Conservation (phyloP, 2,797 vertebrate genomes). For the Ibycter americanus region DNA sequence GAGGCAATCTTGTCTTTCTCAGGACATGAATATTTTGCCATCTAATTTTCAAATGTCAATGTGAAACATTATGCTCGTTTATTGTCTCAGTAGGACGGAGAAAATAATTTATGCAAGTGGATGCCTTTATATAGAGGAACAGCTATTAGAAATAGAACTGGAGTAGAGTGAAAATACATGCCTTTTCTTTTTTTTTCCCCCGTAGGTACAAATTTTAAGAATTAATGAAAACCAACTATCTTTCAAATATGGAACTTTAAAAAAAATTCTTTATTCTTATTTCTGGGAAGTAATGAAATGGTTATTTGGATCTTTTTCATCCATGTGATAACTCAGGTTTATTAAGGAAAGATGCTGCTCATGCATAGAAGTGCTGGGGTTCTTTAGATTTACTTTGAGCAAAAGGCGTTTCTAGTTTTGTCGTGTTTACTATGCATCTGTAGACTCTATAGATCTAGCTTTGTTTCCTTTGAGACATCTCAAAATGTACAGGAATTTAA, state of each 20-base stretch:
- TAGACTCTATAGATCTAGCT: neutral
- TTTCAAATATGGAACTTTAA: neutral
- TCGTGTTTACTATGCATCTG: neutral
- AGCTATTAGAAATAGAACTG: neutral
- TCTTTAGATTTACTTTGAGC: neutral
- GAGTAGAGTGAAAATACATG: neutral
- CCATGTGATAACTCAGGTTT: neutral
- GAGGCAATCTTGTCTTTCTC: neutral
- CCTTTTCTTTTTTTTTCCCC: neutral
- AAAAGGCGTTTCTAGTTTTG: neutral
- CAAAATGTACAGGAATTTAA: neutral
- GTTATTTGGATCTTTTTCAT: neutral
- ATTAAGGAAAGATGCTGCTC: neutral
- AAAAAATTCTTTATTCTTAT: neutral
- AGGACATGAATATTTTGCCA: neutral
- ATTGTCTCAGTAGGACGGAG: neutral
- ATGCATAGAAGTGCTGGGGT: neutral
- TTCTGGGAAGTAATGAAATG: neutral
- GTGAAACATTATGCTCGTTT: neutral
- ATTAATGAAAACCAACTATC: neutral
- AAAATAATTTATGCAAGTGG: neutral
- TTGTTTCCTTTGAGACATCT: neutral
- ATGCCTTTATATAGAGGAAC: neutral
- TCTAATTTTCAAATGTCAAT: conserved; percentile 5
- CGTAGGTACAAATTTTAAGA: neutral